These are phyloP conservation scores for Atractosteus spatula DNA, from an alignment of 2,113 vertebrate species.

Conservation along the genomic window DNA sequence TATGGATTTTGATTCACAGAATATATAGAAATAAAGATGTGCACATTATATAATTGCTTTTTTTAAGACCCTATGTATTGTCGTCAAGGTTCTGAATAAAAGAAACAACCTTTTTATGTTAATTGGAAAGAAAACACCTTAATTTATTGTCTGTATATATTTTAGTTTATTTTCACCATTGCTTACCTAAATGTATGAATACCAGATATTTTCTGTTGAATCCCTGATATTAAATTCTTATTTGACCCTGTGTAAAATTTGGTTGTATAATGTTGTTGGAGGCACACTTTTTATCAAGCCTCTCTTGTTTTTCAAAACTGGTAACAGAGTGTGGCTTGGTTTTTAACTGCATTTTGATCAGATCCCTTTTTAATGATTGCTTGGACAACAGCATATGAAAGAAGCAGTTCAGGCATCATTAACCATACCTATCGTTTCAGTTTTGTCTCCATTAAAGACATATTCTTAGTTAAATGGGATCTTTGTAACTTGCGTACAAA, in stretches of 20 bases:
- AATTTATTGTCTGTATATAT: constrained; percentile 46
- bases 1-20: neutral
- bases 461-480: too few species aligned
- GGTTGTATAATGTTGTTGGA: neutral
- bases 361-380: too few species aligned
- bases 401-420: too few species aligned
- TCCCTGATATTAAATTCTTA: constrained; percentile 14
- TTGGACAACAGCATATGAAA: too few species aligned
- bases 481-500: too few species aligned
- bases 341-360: too few species aligned
- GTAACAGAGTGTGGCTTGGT: too few species aligned
- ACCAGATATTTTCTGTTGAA: constrained; percentile 22
- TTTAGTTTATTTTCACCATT: constrained; percentile 40
- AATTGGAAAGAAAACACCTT: constrained; percentile 38
- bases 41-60: constrained; percentile 19
- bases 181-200: constrained; percentile 34
- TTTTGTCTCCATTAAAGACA: too few species aligned
- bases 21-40: neutral
- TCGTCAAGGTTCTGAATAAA: constrained; percentile 12
- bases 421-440: too few species aligned
- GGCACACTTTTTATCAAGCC: too few species aligned
- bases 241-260: constrained; percentile 14
- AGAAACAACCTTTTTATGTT: constrained; percentile 13
- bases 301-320: too few species aligned
- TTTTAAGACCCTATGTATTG: constrained; percentile 14